Conservation (phyloP, 2,797 vertebrate genomes). For the Ataeniobius toweri region DNA sequence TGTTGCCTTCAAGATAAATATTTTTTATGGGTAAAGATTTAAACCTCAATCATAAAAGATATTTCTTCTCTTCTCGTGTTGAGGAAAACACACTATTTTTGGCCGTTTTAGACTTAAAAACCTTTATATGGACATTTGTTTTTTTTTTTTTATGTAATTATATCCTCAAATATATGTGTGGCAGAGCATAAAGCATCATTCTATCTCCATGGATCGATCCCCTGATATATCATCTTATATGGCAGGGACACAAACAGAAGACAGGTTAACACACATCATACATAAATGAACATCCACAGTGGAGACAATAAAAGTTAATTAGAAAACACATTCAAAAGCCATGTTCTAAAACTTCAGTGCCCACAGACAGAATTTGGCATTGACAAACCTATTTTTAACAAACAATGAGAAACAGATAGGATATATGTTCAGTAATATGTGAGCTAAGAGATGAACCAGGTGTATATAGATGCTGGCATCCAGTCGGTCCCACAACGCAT, state of each 20-base stretch:
- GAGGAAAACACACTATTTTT: constrained; percentile 15
- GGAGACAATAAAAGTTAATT: constrained; percentile 33
- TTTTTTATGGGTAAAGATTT: constrained; percentile 1
- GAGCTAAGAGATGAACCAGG: constrained; percentile 43
- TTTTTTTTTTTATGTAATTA: not conserved
- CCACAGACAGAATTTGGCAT: constrained; percentile 71
- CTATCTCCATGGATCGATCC: constrained; percentile 46
- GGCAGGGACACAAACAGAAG: constrained; percentile 43
- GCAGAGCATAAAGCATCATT: constrained; percentile 49
- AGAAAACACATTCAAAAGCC: constrained; percentile 74
- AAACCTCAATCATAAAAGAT: not conserved
- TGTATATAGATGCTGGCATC: constrained; percentile 41
- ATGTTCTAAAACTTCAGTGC: constrained; percentile 68
- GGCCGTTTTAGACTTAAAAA: constrained; percentile 41
- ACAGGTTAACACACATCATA: constrained; percentile 31
- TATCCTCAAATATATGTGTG: constrained; percentile 38
- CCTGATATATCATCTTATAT: constrained; percentile 37
- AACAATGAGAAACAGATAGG: constrained; percentile 42
- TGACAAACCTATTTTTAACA: constrained; percentile 35
- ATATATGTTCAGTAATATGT: constrained; percentile 59
- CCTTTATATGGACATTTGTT: constrained; percentile 47
- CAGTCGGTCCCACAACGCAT: constrained; percentile 30
- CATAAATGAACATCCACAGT: constrained; percentile 29
- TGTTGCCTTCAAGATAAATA: constrained; percentile 6
- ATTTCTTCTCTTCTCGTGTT: not conserved